Base-by-base conservation (phyloP, 2,888 invertebrate species). In the Brenthis daphne region DNA sequence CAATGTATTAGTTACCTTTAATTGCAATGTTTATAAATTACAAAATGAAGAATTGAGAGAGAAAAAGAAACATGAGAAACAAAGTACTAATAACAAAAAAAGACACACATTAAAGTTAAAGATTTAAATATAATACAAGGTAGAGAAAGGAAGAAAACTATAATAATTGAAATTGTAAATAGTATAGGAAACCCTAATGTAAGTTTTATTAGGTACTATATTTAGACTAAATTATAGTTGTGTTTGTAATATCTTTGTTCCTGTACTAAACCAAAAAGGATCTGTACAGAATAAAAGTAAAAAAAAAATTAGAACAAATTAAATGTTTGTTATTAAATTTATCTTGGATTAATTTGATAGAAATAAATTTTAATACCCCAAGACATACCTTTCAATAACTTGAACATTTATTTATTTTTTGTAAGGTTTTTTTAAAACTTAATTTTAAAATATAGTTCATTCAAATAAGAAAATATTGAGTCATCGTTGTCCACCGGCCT, bases 231-330 rank as follows among this genome's bases (percentile, higher is more conserved):
- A 48, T 66, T 67, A 69, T 50, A 50, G 13, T 63, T 63, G 57
- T 43, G 54, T 54, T 57, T 63, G 55, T 33, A 65, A 63, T 65
- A 16, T 61, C 24, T 63, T 67, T 65, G 72, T 72, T 72, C 72
- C 72, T 72, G 72, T 60, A 57, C 57, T 53, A 72, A 68, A 72
- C 72, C 72, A 72, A 72, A 72, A 70, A 71, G 54, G 63, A 71
- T 53, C 13, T 71, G 64, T 70, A 64, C 68, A 72, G 51, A 65
- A 14, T 56, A 63, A 67, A 66, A 53, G 24, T 47, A 58, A 53
- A 63, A 64, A 33, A 64, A 63, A 66, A 56, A 60, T 33, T 60
- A 33, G 50, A 60, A 33, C 60, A 60, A 50, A 33, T n/a, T n/a
- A 60, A 47, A 8, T 20, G 48, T 60, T 60, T 60, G 16, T 60